Evolutionary conservation across 1,140 invertebrate species (phyloP).

Genomic region (Micrasema longulum): DNA sequence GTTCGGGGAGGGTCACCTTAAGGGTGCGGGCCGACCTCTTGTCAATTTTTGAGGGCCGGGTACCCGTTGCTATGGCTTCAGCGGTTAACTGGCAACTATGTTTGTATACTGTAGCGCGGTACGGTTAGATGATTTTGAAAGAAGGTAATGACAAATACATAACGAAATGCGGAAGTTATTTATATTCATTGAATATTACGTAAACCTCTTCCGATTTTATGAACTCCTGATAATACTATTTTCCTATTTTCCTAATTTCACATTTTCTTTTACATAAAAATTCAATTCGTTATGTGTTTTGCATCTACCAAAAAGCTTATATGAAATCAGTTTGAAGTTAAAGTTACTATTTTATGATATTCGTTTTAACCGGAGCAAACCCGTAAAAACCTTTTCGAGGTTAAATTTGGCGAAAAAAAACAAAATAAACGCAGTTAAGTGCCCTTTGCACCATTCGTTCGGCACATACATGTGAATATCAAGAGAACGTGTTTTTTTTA

Average conservation of each 20-base stretch:
- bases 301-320: too few species aligned
- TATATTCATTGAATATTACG: too few species aligned
- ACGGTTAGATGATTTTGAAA: too few species aligned
- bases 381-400: too few species aligned
- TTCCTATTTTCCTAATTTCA: not conserved
- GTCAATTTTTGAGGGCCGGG: slow-evolving; percentile 11
- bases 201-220: too few species aligned
- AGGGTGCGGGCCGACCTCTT: slow-evolving; percentile 4
- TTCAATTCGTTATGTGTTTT: not conserved
- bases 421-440: too few species aligned
- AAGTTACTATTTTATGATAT: too few species aligned
- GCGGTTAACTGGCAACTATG: not conserved
- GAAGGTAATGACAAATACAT: too few species aligned
- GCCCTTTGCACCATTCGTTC: not conserved
- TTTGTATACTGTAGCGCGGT: not conserved
- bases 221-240: not conserved
- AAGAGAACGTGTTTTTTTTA: not conserved
- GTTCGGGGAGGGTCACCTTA: slow-evolving; percentile 12
- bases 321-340: too few species aligned
- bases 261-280: not conserved
- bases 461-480: not conserved
- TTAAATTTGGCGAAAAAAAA: not conserved
- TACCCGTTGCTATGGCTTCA: not conserved
- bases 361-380: too few species aligned
- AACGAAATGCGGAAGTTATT: too few species aligned